A percentile compares a stretch with the other conserved stretches of the same genome.
Conservation (phyloP, 92 coral and sea anemone genomes). For the Virgularia gustaviana region DNA sequence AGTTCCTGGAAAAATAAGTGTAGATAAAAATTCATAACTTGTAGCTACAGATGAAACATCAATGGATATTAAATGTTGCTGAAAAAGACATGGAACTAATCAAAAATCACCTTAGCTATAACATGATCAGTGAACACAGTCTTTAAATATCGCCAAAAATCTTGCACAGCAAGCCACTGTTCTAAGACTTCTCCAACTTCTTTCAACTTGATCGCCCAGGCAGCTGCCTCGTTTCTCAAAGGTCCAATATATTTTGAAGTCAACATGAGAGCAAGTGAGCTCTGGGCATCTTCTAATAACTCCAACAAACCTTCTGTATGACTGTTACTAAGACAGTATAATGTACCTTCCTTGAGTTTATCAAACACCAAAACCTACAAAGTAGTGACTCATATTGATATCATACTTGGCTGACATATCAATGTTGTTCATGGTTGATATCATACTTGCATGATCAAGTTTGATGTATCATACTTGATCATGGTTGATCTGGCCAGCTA, state of each 20-base stretch:
- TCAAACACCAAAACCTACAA: slow-evolving; percentile 82
- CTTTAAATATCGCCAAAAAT: slow-evolving; percentile 88
- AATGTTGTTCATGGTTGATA: too few relatives aligned
- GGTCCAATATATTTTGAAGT: slow-evolving; percentile 99
- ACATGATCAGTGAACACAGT: slow-evolving; percentile 83
- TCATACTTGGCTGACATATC: not conserved
- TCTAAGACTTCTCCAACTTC: slow-evolving; percentile 92
- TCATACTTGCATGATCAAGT: too few relatives aligned
- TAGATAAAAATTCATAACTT: too few relatives aligned
- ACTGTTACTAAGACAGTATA: slow-evolving; percentile 83
- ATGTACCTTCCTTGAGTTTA: slow-evolving; percentile 87
- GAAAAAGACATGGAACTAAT: not conserved
- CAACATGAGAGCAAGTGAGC: slow-evolving; percentile 90
- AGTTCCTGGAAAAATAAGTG: slow-evolving; percentile 65
- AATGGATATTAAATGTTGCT: too few relatives aligned
- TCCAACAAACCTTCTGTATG: slow-evolving; percentile 88
- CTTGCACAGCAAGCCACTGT: slow-evolving; percentile 99
- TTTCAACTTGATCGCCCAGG: slow-evolving; percentile 94
- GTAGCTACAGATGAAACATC: too few relatives aligned
- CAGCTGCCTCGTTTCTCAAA: slow-evolving; percentile 94
- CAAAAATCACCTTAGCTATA: slow-evolving; percentile 75
- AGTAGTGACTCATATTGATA: not conserved
- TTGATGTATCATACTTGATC: not conserved
- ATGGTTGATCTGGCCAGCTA: too few relatives aligned
- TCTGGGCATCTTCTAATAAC: slow-evolving; percentile 90